Conservation (phyloP, 2,113 vertebrate genomes). For the Capra hircus region DNA sequence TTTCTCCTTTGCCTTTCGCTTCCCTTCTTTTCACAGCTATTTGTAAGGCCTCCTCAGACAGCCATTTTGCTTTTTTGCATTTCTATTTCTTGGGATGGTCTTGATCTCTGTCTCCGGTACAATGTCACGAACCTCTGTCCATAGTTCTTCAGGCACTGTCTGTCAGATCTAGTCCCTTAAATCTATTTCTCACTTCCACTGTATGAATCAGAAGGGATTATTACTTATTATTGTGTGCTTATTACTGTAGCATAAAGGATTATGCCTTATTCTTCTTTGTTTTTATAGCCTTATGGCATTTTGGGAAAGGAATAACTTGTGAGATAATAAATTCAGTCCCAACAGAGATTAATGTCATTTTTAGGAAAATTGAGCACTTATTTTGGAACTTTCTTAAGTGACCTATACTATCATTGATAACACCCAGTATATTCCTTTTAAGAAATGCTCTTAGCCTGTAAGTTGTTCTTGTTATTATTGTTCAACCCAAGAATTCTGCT, state of each 20-base stretch:
- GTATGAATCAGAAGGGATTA: neutral
- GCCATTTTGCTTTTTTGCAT: too few relatives aligned
- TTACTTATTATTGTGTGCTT: neutral
- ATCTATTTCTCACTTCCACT: neutral
- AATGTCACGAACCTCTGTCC: accelerated
- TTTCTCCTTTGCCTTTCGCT: too few relatives aligned
- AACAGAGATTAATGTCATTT: neutral
- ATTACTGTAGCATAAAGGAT: neutral
- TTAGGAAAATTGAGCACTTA: neutral
- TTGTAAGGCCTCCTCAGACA: too few relatives aligned
- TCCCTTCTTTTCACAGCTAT: too few relatives aligned
- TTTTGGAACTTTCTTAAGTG: neutral
- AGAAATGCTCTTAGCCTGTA: neutral
- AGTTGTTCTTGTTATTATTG: neutral
- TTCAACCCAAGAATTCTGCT: neutral
- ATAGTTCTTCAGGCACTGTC: neutral
- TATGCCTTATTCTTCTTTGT: neutral
- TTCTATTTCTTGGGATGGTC: too few relatives aligned
- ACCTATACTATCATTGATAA: neutral
- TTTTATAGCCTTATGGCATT: neutral
- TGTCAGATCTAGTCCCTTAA: neutral
- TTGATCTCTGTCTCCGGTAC: too few relatives aligned
- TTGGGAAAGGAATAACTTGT: neutral
- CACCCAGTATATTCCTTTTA: neutral
- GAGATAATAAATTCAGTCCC: neutral